phyloP scores from a whole-genome alignment of 2,797 vertebrate species.

The Myripristis murdjan region DNA sequence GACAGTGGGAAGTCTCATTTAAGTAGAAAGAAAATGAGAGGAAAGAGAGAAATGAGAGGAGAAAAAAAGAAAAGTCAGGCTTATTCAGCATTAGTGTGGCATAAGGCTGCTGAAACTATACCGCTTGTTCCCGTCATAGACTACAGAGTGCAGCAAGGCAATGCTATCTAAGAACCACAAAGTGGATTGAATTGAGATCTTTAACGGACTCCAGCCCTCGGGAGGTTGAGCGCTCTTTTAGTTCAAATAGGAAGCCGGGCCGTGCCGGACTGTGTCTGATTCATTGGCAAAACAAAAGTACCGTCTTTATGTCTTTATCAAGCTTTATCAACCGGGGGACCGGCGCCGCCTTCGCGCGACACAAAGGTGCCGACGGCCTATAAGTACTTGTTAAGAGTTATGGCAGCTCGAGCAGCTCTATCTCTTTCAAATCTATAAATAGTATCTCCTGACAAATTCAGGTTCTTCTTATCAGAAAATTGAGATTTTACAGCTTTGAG shows the following conservation, averaged over 20 bases:
- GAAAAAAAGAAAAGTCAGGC: too few species aligned
- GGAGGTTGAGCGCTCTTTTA: conserved; percentile 19
- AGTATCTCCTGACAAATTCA: conserved; percentile 84
- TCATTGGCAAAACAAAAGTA: conserved; percentile 61
- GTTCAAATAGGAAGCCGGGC: conserved; percentile 67
- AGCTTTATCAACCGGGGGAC: conserved; percentile 47
- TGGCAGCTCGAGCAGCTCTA: conserved; percentile 60
- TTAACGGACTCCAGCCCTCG: conserved; percentile 59
- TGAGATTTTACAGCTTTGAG: conserved; percentile 82
- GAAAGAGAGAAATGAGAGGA: too few species aligned
- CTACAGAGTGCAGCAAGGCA: conserved; percentile 20
- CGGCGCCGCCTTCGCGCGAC: conserved; percentile 56
- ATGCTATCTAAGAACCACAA: conserved; percentile 43
- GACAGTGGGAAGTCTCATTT: too few species aligned
- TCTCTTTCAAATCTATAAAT: conserved; percentile 84
- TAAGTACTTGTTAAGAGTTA: conserved; percentile 78
- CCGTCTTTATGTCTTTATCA: conserved; percentile 62
- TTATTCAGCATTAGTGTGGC: too few species aligned
- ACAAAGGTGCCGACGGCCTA: conserved; percentile 66
- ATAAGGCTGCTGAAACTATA: conserved; percentile 26
- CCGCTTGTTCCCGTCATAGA: conserved; percentile 16
- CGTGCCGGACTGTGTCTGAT: conserved; percentile 57
- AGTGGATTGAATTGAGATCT: conserved; percentile 67
- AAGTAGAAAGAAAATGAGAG: too few species aligned
- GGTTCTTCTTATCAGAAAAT: conserved; percentile 87